phyloP scores from a whole-genome alignment of 2,797 vertebrate genomes.

The Gymnothorax reevesii region DNA sequence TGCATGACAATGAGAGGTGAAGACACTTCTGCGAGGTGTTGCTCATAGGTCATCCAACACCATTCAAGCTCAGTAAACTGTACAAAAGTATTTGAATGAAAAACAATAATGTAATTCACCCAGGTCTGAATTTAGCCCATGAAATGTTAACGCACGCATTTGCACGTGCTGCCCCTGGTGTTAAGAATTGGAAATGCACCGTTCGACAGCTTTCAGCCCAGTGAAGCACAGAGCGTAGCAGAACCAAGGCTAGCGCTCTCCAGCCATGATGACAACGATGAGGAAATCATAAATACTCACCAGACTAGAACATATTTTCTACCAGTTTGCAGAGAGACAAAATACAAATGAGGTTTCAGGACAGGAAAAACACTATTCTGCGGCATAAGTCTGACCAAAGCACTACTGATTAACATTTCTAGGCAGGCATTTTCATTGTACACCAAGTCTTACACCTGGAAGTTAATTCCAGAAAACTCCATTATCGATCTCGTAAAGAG shows the following conservation, averaged over 20 bases:
- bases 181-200: constrained; percentile 19
- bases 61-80: too few relatives aligned
- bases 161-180: neutral
- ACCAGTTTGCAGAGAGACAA: constrained; percentile 80
- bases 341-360: constrained; percentile 56
- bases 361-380: neutral
- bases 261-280: constrained; percentile 19
- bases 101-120: too few relatives aligned
- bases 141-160: neutral
- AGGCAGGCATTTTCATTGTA: too few relatives aligned
- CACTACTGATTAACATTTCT: neutral
- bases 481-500: too few relatives aligned
- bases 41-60: too few relatives aligned
- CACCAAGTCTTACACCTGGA: too few relatives aligned
- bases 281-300: constrained; percentile 82
- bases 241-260: neutral
- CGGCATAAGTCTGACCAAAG: neutral
- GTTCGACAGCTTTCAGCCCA: neutral
- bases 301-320: constrained; percentile 96
- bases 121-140: neutral
- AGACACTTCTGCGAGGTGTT: too few relatives aligned
- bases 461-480: too few relatives aligned
- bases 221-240: neutral
- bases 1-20: too few relatives aligned
- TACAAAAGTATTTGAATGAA: too few relatives aligned